Evolutionary conservation across 2,113 vertebrate species (phyloP).

Genomic region (Galbula dea): DNA sequence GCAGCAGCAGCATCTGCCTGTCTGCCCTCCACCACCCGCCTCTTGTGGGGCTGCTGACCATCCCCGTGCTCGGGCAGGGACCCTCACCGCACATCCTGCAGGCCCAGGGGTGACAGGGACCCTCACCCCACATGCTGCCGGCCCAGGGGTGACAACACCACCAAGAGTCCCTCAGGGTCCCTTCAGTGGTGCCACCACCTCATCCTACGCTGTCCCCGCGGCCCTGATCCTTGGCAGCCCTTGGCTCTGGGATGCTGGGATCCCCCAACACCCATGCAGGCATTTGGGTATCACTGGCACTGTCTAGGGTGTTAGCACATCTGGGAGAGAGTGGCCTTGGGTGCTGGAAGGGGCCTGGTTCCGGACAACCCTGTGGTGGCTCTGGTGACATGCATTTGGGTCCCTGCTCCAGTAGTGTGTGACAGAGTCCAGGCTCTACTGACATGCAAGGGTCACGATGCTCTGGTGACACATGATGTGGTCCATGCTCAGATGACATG

Average conservation of each 20-base stretch:
- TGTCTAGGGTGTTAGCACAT: background rate
- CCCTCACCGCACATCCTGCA: background rate
- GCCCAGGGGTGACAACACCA: background rate
- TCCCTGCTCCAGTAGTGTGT: no score
- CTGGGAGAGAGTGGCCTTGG: background rate
- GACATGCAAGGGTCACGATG: no score
- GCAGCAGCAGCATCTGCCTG: background rate
- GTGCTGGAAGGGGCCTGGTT: accelerated
- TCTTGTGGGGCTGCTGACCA: background rate
- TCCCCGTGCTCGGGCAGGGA: background rate
- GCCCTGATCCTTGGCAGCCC: background rate
- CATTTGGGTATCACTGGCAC: background rate
- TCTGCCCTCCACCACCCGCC: background rate
- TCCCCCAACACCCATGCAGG: background rate
- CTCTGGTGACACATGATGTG: no score
- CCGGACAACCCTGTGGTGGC: background rate
- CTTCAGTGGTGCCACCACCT: background rate
- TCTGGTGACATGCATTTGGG: background rate
- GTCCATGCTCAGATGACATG: no score
- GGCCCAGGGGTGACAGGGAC: background rate
- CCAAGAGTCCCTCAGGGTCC: background rate
- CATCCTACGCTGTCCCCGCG: background rate
- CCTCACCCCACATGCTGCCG: background rate
- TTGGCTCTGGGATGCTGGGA: background rate
- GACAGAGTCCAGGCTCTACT: no score